Base-by-base conservation (phyloP, 2,888 invertebrate species). In the Gerosis bhagava region DNA sequence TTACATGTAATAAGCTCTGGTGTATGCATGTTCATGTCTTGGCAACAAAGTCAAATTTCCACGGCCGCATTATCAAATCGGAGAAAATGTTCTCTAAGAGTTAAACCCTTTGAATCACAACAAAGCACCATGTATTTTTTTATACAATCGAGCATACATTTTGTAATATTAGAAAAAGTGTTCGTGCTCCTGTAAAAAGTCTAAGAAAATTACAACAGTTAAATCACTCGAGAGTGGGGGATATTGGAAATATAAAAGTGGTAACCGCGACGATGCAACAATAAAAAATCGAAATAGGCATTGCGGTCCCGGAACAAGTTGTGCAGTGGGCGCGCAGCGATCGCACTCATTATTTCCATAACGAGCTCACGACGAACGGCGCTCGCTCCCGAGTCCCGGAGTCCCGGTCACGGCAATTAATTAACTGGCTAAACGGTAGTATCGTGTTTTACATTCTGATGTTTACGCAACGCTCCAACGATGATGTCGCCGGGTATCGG, bases 401-500 rank as follows among this genome's bases (percentile, higher is more conserved):
- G 64, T 76, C 75, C 73, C 77, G 74, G 78, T 76, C 75, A 74
- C 73, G 68, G 69, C 77, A 87, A 88, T 87, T 87, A 87, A 87
- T 87, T 86, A 87, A 80, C 82, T 71, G 73, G 77, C 84, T 86
- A 87, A 87, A 86, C 83, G 82, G 70, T n/a, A n/a, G n/a, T 82
- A 83, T 81, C 80, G 76, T 82, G 86, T 84, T 86, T 79, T 81
- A 86, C 82, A 84, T 81, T 80, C 65, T 83, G 76, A 80, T 87
- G 83, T 87, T 87, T 83, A 81, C 86, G 73, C 72, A 77, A 73
- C 86, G 79, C 86, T 88, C 82, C 73, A 77, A 66, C 74, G 75
- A 81, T 81, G 81, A 83, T 86, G 84, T 87, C 78, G 69, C 71
- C 65, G 65, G 70, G 72, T 70, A 70, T 72, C 75, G 77, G 80